Evolutionary conservation across 1,140 invertebrate genomes (phyloP), one percentile per base, ranked within the genome.

Genomic region (Scaptodrosophila lebanonensis): DNA sequence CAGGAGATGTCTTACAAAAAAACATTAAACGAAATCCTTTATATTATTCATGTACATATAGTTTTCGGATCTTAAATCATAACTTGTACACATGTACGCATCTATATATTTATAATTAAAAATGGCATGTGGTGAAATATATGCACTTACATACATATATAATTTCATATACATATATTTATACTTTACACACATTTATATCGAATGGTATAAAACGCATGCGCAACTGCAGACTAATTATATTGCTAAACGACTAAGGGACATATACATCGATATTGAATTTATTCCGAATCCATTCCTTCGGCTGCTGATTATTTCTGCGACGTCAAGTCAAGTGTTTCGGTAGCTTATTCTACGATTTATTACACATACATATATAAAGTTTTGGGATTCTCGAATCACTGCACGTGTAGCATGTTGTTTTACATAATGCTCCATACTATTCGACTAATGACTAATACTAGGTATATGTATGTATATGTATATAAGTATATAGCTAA

Each of bases 351-450:
- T 58, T 54, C 70, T 73, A 73, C 36, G 50, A 51, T 67, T 67
- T 79, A 77, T 75, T 73, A 76, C 71, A 76, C 76, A 79, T 79
- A 79, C 70, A 79, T 83, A 75, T 40, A 67, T 67, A 52, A 48
- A 66, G 65, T 54, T 66, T 66, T 59, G 75, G 75, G 75, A 79
- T 79, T 82, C 66, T 79, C 66, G 75, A 82, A 79, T 79, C 75
- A 79, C 75, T 79, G 69, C 76, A 79, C 70, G 70, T 79, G 66
- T 79, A 76, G 72, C 72, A 77, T 71, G 60, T 75, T 77, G 73
- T 77, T 72, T 68, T 73, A 77, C 73, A 79, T 73, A 79, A 79
- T 82, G 72, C 72, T 77, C 73, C 73, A 72, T 77, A 44, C n/a
- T 47, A 18, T 79, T 79, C 75, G 60, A 79, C 73, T 79, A 79